Percentiles rank a stretch among this genome's conserved stretches.
Conservation (phyloP, 2,888 invertebrate species). For the Ochlodes sylvanus region DNA sequence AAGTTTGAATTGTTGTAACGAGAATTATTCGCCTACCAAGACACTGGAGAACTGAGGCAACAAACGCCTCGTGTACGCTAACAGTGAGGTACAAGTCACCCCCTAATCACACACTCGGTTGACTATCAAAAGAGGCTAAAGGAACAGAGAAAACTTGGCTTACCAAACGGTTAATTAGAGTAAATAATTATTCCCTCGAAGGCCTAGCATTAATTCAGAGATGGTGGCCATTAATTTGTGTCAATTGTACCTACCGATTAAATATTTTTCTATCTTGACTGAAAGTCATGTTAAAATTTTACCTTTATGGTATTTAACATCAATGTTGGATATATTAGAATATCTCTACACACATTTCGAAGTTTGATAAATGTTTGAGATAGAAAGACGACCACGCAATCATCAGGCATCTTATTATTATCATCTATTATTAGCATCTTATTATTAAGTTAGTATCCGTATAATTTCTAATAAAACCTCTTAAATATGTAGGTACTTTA, state of each 20-base stretch:
- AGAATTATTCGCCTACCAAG: conserved; percentile 38
- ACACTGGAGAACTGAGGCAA: conserved; percentile 50
- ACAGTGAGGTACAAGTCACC: conserved; percentile 56
- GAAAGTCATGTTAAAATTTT: not conserved
- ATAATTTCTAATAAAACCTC: too few species aligned
- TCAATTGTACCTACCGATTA: conserved; percentile 45
- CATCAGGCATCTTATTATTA: too few species aligned
- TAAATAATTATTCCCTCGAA: conserved; percentile 58
- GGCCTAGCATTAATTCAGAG: conserved; percentile 49
- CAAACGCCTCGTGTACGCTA: conserved; percentile 50
- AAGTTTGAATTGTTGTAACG: conserved; percentile 39
- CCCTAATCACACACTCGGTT: conserved; percentile 74
- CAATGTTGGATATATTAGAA: too few species aligned
- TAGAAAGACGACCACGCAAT: too few species aligned
- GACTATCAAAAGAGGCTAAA: conserved; percentile 63
- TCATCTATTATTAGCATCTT: too few species aligned
- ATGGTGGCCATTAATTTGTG: conserved; percentile 48
- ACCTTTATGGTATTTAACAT: too few species aligned
- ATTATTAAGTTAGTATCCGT: too few species aligned
- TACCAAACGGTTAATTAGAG: conserved; percentile 50
- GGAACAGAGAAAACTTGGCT: conserved; percentile 57
- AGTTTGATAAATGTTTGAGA: too few species aligned
- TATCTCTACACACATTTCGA: too few species aligned
- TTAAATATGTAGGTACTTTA: too few species aligned
- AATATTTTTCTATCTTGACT: conserved; percentile 41